Conservation (phyloP, 2,888 invertebrate species). For the Luperina nickerlii region DNA sequence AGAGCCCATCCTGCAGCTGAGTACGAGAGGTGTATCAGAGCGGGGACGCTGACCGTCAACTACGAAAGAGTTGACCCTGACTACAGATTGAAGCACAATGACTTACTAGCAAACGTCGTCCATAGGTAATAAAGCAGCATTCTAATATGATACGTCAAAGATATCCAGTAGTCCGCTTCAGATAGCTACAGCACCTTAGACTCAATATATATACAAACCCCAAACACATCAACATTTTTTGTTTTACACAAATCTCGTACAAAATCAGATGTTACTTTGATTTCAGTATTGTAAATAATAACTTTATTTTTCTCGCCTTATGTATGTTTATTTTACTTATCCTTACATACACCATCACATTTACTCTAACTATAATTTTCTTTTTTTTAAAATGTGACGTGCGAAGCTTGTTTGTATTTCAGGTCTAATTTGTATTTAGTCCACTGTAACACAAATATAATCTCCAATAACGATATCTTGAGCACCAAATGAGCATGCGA, state of each 20-base stretch:
- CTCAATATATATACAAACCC: conserved; percentile 58
- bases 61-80: conserved; percentile 97
- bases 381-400: conserved; percentile 68
- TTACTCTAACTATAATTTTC: conserved; percentile 65
- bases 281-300: conserved; percentile 74
- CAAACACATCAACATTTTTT: conserved; percentile 57
- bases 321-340: conserved; percentile 71
- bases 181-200: conserved; percentile 69
- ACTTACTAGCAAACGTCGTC: conserved; percentile 97
- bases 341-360: conserved; percentile 64
- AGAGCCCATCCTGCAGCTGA: conserved; percentile 98
- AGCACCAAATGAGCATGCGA: conserved; percentile 88
- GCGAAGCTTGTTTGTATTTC: conserved; percentile 79
- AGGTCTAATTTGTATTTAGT: conserved; percentile 79
- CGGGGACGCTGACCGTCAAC: conserved; percentile 98
- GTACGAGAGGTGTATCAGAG: conserved; percentile 97
- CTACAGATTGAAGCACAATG: conserved; percentile 97
- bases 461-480: conserved; percentile 71
- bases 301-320: conserved; percentile 72
- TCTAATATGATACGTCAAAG: conserved; percentile 20
- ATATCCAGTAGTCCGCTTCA: conserved; percentile 67
- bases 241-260: conserved; percentile 65
- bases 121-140: conserved; percentile 93
- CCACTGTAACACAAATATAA: conserved; percentile 75
- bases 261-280: conserved; percentile 66